Conservation (phyloP, 2,888 invertebrate species). For the Drosophila rubida region DNA sequence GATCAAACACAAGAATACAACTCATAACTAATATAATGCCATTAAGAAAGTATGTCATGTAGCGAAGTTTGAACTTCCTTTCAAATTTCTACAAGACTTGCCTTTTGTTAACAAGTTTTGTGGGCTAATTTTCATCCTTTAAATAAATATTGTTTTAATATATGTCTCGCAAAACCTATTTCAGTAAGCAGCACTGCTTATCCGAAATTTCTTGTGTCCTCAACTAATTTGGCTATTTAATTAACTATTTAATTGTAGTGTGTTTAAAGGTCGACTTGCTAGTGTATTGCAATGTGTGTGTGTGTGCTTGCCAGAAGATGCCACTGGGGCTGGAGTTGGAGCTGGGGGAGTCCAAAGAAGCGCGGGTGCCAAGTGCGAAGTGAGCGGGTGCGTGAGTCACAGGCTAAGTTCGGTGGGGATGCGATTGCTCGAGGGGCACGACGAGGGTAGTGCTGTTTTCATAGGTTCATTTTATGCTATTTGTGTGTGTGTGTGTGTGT, state of each 20-base stretch:
- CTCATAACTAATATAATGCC: too few species aligned
- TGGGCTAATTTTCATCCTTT: too few species aligned
- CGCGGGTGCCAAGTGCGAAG: slow-evolving; percentile 28
- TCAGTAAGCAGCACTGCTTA: too few species aligned
- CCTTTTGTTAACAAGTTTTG: too few species aligned
- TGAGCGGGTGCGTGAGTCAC: slow-evolving; percentile 44
- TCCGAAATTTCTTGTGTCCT: too few species aligned
- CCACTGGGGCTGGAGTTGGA: slow-evolving; percentile 14
- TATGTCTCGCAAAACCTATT: too few species aligned
- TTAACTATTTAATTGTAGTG: slow-evolving; percentile 2
- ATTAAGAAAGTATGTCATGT: too few species aligned
- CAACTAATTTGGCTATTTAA: background rate
- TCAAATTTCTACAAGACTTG: too few species aligned
- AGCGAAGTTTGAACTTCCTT: too few species aligned
- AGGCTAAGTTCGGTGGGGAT: slow-evolving; percentile 29
- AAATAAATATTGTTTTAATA: too few species aligned
- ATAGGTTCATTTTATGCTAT: slow-evolving; percentile 53
- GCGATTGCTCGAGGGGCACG: background rate
- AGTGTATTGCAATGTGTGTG: slow-evolving; percentile 31
- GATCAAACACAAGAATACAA: too few species aligned
- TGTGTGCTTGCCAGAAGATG: slow-evolving; percentile 56
- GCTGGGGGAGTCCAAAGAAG: slow-evolving; percentile 33
- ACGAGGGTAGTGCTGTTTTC: slow-evolving; percentile 35
- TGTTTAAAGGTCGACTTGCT: slow-evolving; percentile 1
- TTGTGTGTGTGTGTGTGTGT: slow-evolving; percentile 26